Percentiles rank a stretch among this genome's conserved stretches.
Conservation (phyloP, 2,797 vertebrate genomes). For the Takifugu ocellatus region DNA sequence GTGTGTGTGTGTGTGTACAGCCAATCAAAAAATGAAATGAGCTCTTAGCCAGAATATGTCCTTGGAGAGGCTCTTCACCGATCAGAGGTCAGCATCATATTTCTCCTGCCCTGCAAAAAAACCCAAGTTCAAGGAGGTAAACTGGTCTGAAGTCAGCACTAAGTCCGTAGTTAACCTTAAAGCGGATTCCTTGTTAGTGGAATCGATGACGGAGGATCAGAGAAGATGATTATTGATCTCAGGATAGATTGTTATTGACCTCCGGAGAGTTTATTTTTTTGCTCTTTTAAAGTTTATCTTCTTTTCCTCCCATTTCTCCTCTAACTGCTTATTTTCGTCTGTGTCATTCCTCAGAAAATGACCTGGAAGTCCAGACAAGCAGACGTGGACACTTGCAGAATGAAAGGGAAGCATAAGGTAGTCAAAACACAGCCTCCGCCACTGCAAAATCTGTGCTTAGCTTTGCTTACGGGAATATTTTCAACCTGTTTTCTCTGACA, state of each 20-base stretch:
- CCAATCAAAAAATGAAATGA: slow-evolving; percentile 42
- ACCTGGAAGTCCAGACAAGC: slow-evolving; percentile 98
- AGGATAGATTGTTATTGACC: slow-evolving; percentile 54
- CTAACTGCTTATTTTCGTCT: neutral
- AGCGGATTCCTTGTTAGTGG: slow-evolving; percentile 46
- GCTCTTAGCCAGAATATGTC: slow-evolving; percentile 33
- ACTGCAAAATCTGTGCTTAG: neutral
- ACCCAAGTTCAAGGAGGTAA: slow-evolving; percentile 53
- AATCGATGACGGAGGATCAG: slow-evolving; percentile 46
- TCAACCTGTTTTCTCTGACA: slow-evolving; percentile 9
- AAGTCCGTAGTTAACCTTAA: slow-evolving; percentile 49
- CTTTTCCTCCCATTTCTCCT: slow-evolving; percentile 1
- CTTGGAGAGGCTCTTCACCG: slow-evolving; percentile 47
- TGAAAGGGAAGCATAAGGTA: slow-evolving; percentile 99
- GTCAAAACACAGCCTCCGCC: neutral
- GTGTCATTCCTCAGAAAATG: slow-evolving; percentile 81
- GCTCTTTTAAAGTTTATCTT: slow-evolving; percentile 20
- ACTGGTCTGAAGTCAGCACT: slow-evolving; percentile 44
- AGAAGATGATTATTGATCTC: slow-evolving; percentile 63
- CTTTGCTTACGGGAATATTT: slow-evolving; percentile 32
- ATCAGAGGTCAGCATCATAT: slow-evolving; percentile 45
- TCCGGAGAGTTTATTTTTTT: slow-evolving; percentile 9
- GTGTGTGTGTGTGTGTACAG: slow-evolving; percentile 1
- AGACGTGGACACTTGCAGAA: slow-evolving; percentile 98
- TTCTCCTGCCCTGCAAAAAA: slow-evolving; percentile 37